Evolutionary conservation across 2,888 invertebrate species (phyloP).

Genomic region (Bugulina stolonifera): DNA sequence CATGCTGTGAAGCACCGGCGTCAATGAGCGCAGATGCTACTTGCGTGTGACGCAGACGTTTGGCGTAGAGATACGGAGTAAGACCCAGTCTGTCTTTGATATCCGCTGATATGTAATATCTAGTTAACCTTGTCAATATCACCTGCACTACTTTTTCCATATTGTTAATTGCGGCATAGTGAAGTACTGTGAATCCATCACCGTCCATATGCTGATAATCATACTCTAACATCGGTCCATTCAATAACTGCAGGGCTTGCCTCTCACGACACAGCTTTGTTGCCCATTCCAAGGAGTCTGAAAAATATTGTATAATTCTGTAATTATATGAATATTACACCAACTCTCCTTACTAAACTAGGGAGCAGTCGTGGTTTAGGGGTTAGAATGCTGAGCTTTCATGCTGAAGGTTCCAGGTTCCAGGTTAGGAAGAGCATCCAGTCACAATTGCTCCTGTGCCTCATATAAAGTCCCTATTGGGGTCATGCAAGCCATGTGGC

Average conservation of each 20-base stretch:
- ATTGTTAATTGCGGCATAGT: constrained; percentile 40
- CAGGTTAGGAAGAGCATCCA: too few relatives aligned
- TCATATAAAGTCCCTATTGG: too few relatives aligned
- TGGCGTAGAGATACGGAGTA: constrained; percentile 44
- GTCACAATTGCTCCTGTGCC: too few relatives aligned
- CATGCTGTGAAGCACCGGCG: constrained; percentile 32
- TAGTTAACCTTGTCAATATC: constrained; percentile 36
- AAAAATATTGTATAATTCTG: neutral
- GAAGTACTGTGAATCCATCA: constrained; percentile 41
- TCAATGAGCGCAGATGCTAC: constrained; percentile 36
- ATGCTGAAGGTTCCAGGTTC: too few relatives aligned
- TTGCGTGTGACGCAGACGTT: constrained; percentile 37
- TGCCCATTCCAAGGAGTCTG: constrained; percentile 16
- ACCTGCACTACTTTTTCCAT: constrained; percentile 34
- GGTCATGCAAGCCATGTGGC: too few relatives aligned
- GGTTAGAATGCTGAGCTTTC: too few relatives aligned
- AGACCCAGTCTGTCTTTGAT: constrained; percentile 40
- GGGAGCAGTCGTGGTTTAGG: too few relatives aligned
- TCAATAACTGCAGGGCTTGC: constrained; percentile 36
- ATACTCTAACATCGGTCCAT: constrained; percentile 39
- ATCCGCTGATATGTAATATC: constrained; percentile 42
- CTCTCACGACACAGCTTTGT: neutral
- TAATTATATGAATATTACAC: neutral
- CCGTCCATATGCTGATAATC: constrained; percentile 38
- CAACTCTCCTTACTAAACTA: too few relatives aligned